Evolutionary conservation across 2,888 invertebrate genomes (phyloP).

Genomic region (Pyrocoelia pectoralis): DNA sequence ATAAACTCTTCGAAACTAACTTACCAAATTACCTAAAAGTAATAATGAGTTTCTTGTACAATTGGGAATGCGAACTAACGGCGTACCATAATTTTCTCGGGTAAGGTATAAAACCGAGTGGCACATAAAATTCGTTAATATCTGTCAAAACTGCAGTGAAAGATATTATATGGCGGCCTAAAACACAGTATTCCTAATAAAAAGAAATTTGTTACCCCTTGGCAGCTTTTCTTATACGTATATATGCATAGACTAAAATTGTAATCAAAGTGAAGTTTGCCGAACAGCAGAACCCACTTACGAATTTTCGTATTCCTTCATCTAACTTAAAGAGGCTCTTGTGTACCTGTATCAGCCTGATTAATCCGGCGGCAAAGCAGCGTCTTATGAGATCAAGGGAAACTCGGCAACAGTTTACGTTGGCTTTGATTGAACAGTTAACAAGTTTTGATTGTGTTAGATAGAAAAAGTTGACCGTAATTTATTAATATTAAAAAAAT

Average conservation of each 20-base stretch:
- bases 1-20: not conserved
- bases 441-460: conserved; percentile 23
- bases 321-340: conserved; percentile 30
- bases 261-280: conserved; percentile 28
- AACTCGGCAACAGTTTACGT: conserved; percentile 32
- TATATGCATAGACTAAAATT: conserved; percentile 13
- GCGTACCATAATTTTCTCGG: not conserved
- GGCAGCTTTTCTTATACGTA: not conserved
- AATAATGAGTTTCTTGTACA: not conserved
- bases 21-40: not conserved
- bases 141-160: conserved; percentile 1
- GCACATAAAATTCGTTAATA: not conserved
- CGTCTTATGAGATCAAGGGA: conserved; percentile 34
- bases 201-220: not conserved
- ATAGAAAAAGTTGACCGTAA: not conserved
- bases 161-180: not conserved
- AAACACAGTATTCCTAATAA: not conserved
- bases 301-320: conserved; percentile 34
- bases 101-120: conserved; percentile 1
- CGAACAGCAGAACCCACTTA: conserved; percentile 30
- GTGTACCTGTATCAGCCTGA: conserved; percentile 25
- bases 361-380: conserved; percentile 30
- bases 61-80: conserved; percentile 1
- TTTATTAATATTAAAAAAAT: conserved; percentile 5
- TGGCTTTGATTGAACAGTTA: conserved; percentile 35